Evolutionary conservation across 2,113 vertebrate species (phyloP).

Genomic region (Sinocyclocheilus anophthalmus): DNA sequence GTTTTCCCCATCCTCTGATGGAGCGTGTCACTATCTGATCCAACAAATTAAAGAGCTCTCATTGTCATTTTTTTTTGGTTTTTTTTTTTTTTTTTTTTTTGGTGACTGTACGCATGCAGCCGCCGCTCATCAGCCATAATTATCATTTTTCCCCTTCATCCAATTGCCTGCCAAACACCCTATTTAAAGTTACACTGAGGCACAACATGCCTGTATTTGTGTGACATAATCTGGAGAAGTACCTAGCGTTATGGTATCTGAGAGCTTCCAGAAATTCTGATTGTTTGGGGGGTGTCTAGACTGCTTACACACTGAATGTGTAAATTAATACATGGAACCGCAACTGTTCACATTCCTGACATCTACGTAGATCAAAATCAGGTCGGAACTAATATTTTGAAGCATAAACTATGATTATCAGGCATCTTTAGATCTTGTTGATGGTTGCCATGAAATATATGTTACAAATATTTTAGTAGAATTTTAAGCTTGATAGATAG

Average conservation of each 20-base stretch:
- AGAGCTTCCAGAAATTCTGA: conserved; percentile 5
- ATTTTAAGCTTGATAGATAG: neutral
- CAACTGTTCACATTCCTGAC: conserved; percentile 5
- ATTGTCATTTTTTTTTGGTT: too few species aligned
- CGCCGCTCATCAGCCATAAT: conserved; percentile 79
- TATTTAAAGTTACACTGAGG: conserved; percentile 58
- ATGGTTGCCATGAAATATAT: neutral
- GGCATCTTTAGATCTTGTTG: neutral
- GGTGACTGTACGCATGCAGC: conserved; percentile 71
- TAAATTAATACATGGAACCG: neutral
- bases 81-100: too few species aligned
- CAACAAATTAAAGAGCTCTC: conserved; percentile 82
- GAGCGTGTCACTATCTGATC: conserved; percentile 80
- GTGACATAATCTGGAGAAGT: conserved; percentile 57
- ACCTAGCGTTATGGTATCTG: conserved; percentile 46
- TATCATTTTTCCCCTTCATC: conserved; percentile 70
- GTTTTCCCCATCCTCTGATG: conserved; percentile 74
- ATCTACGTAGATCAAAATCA: conserved; percentile 31
- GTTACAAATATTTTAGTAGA: neutral
- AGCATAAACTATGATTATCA: neutral
- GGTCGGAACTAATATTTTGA: neutral
- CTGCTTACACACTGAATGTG: neutral
- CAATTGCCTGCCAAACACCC: conserved; percentile 67
- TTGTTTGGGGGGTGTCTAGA: neutral
- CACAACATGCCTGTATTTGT: conserved; percentile 22